Evolutionary conservation across 2,113 vertebrate genomes (phyloP), one percentile per base, ranked within the genome.

Genomic region (Xenus cinereus): DNA sequence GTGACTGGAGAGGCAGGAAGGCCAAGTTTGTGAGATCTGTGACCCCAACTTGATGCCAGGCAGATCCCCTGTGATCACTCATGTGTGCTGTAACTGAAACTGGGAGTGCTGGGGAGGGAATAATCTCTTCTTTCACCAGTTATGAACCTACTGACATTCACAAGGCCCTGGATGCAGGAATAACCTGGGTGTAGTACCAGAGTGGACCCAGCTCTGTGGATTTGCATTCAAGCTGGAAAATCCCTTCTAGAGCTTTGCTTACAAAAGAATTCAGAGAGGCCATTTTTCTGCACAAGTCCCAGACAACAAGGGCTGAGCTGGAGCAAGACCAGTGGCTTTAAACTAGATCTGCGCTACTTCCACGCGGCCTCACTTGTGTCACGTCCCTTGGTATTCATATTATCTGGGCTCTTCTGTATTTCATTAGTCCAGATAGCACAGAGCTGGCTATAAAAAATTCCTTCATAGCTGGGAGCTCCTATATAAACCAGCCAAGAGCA

Each of bases 401-500:
- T 87, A 64, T 91, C 32, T 41, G 50, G 17, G 54, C 1, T 21
- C 76, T 90, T 87, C 82, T 86, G 46, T 78, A 60, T 95, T 92
- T 92, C 51, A 43, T 78, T 94, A 84, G 69, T 60, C n/a, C 64
- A 54, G 41, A 91, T 39, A 87, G 59, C 46, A 51, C 19, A 77
- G 32, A 71, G 39, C 35, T 87, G 56, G 9, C 75, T 87, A 63
- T 63, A 68, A 94, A 71, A 86, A 68, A 81, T 72, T 62, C 59
- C 72, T 86, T 80, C 72, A 57, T 87, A 94, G 71, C 84, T 93
- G 78, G 54, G 28, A 96, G 56, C 89, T 74, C 27, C 84, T 86
- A 20, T 50, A 73, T 60, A 94, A 94, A 90, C 53, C 86, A 94
- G 74, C 76, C 84, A 67, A 96, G 89, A 90, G 12, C 76, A 73